These are phyloP conservation scores for Gymnothorax reevesii DNA, from an alignment of 2,797 vertebrate species.

Conservation along the genomic window DNA sequence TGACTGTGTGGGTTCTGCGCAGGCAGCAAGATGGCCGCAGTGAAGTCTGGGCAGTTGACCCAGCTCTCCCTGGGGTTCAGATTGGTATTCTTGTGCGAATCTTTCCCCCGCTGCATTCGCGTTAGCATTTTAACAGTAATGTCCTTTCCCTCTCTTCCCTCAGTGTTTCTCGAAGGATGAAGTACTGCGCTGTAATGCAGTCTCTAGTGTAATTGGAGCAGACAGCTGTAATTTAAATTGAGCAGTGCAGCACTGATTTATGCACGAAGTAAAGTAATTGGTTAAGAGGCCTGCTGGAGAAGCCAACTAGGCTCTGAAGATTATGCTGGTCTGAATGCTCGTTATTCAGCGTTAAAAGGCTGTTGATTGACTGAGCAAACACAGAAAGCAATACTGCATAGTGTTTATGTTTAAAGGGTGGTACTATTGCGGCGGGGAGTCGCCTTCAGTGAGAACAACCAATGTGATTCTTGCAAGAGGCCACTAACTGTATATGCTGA, in stretches of 20 bases:
- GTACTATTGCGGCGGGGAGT: background rate
- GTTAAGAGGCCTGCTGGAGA: conserved; percentile 43
- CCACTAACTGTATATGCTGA: conserved; percentile 37
- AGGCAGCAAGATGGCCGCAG: background rate
- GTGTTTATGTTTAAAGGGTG: background rate
- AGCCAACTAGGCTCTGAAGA: conserved; percentile 46
- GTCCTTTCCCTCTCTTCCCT: background rate
- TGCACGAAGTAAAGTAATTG: conserved; percentile 32
- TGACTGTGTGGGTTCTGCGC: background rate
- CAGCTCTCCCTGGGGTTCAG: background rate
- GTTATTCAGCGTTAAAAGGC: conserved; percentile 23
- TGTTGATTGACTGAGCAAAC: conserved; percentile 14
- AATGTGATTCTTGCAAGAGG: conserved; percentile 48
- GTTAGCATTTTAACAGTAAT: background rate
- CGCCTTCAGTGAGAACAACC: conserved; percentile 44
- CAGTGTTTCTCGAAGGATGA: background rate
- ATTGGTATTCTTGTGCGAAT: background rate
- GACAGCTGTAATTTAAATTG: conserved; percentile 30
- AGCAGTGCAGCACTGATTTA: conserved; percentile 29
- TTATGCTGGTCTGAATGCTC: conserved; percentile 53
- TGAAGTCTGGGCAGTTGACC: background rate
- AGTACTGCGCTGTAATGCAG: background rate
- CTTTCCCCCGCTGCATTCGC: background rate
- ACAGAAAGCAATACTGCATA: background rate
- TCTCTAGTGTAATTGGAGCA: conserved; percentile 17